Percentiles rank a stretch among this genome's conserved stretches.
phyloP scores from a whole-genome alignment of 2,888 invertebrate genomes.

The Drosophila seclusa region DNA sequence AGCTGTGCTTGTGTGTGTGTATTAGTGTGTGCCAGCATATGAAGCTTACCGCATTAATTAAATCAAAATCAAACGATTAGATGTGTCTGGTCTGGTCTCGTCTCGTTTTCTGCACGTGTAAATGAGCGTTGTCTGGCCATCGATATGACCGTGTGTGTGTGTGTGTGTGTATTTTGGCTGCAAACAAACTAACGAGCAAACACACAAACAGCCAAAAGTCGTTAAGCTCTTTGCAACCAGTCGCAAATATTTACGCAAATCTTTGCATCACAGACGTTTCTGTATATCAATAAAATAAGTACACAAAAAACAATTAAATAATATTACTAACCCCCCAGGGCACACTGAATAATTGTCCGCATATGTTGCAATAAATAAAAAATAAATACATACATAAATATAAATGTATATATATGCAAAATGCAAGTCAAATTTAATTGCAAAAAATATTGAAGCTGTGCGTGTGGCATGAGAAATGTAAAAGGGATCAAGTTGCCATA shows the following conservation, averaged over 20 bases:
- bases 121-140: slow-evolving; percentile 39
- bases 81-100: slow-evolving; percentile 18
- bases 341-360: slow-evolving; percentile 35
- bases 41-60: slow-evolving; percentile 67
- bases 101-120: slow-evolving; percentile 32
- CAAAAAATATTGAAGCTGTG: slow-evolving; percentile 56
- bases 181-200: slow-evolving; percentile 45
- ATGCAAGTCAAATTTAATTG: slow-evolving; percentile 58
- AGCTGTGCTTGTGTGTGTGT: not conserved
- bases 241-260: slow-evolving; percentile 64
- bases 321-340: slow-evolving; percentile 35
- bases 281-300: slow-evolving; percentile 47
- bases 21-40: slow-evolving; percentile 4
- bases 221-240: slow-evolving; percentile 56
- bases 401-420: slow-evolving; percentile 3
- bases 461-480: slow-evolving; percentile 75
- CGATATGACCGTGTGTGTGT: slow-evolving; percentile 21
- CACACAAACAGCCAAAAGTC: slow-evolving; percentile 56
- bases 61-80: slow-evolving; percentile 70
- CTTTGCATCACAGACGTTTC: slow-evolving; percentile 38
- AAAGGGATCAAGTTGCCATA: slow-evolving; percentile 72
- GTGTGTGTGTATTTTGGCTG: slow-evolving; percentile 17
- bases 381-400: not conserved
- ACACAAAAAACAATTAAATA: slow-evolving; percentile 25
- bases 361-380: slow-evolving; percentile 28